Conservation (phyloP, 1,140 invertebrate species). For the Drosophila busckii region DNA sequence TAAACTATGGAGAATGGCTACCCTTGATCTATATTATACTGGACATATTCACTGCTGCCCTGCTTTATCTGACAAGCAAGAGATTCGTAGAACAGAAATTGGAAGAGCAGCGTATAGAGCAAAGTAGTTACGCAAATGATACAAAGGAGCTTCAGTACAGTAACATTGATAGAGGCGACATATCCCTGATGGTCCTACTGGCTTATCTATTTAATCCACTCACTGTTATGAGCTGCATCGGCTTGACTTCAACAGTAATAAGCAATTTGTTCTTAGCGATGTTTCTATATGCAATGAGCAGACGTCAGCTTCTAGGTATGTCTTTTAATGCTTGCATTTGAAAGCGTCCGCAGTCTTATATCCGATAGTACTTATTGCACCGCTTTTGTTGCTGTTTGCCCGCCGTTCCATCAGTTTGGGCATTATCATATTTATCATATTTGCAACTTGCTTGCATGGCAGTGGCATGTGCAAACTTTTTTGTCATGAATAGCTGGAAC, state of each 20-base stretch:
- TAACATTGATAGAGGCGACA: slow-evolving; percentile 80
- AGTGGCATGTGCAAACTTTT: slow-evolving; percentile 42
- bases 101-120: slow-evolving; percentile 24
- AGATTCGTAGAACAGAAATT: slow-evolving; percentile 82
- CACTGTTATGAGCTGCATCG: slow-evolving; percentile 93
- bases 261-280: slow-evolving; percentile 90
- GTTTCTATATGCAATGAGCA: slow-evolving; percentile 85
- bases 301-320: slow-evolving; percentile 82
- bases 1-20: slow-evolving; percentile 81
- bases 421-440: slow-evolving; percentile 65
- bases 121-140: slow-evolving; percentile 81
- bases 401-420: slow-evolving; percentile 22
- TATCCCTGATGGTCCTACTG: slow-evolving; percentile 85
- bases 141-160: slow-evolving; percentile 82
- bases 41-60: slow-evolving; percentile 87
- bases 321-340: slow-evolving; percentile 85
- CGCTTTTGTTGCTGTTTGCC: slow-evolving; percentile 83
- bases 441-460: slow-evolving; percentile 62
- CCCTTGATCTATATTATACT: slow-evolving; percentile 85
- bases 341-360: slow-evolving; percentile 93
- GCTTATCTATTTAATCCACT: slow-evolving; percentile 97
- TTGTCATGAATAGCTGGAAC: slow-evolving; percentile 82
- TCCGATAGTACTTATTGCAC: slow-evolving; percentile 90
- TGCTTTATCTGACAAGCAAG: slow-evolving; percentile 85
- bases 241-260: slow-evolving; percentile 93